Evolutionary conservation across 2,113 vertebrate genomes (phyloP).

Genomic region (Tetraodon nigroviridis): DNA sequence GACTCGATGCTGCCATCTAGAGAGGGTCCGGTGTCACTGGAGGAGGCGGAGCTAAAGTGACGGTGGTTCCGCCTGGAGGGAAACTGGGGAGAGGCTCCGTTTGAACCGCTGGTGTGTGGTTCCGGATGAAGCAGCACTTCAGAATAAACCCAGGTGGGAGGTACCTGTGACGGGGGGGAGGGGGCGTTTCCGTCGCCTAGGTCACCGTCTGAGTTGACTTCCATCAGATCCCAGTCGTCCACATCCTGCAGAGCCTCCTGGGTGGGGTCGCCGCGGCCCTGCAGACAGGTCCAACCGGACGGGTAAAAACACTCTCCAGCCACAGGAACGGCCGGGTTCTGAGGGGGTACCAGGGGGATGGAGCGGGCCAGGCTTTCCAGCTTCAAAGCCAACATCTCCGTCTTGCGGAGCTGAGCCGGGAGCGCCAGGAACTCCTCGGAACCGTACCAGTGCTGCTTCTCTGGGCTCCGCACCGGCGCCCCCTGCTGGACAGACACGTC

Average conservation of each 20-base stretch:
- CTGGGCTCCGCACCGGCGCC: slow-evolving; percentile 9
- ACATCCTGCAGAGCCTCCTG: slow-evolving; percentile 84
- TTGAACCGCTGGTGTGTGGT: too few relatives aligned
- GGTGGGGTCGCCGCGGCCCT: slow-evolving; percentile 25
- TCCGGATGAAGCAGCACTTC: too few relatives aligned
- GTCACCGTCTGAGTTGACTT: slow-evolving; percentile 88
- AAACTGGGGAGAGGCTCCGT: slow-evolving; percentile 47
- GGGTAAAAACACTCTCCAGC: too few relatives aligned
- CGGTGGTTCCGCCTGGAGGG: slow-evolving; percentile 66
- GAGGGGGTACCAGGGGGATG: slow-evolving; percentile 66
- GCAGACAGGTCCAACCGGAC: too few relatives aligned
- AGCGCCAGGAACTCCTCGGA: slow-evolving; percentile 96
- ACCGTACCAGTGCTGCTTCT: slow-evolving; percentile 82
- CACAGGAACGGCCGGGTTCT: neutral
- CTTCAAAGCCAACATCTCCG: slow-evolving; percentile 88
- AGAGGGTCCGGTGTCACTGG: slow-evolving; percentile 86
- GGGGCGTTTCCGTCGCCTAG: slow-evolving; percentile 25
- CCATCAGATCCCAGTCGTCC: slow-evolving; percentile 95
- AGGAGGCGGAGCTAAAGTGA: slow-evolving; percentile 84
- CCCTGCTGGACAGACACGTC: slow-evolving; percentile 10
- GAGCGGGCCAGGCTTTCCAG: slow-evolving; percentile 87
- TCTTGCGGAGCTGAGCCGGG: slow-evolving; percentile 89
- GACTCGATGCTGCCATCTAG: slow-evolving; percentile 88
- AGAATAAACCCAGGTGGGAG: neutral
- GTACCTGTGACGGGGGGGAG: slow-evolving; percentile 34